Evolutionary conservation across 2,888 invertebrate genomes (phyloP).

Genomic region (Apotomis turbidana): DNA sequence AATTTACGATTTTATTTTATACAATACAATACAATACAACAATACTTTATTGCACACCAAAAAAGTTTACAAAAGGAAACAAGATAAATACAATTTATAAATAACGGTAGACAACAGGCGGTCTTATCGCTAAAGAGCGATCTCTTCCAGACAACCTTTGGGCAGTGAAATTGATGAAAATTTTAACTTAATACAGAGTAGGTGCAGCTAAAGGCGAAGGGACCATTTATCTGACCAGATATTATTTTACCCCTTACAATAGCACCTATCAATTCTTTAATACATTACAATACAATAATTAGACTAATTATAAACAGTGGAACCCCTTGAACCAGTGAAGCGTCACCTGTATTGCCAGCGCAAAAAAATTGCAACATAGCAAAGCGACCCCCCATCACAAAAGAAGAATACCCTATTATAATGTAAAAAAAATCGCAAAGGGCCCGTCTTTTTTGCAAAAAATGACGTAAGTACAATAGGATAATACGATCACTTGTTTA

Average conservation of each 20-base stretch:
- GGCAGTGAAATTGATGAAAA: too few species aligned
- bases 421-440: conserved; percentile 68
- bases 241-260: background rate
- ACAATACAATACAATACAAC: too few species aligned
- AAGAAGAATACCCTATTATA: conserved; percentile 60
- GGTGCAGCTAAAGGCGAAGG: too few species aligned
- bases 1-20: too few species aligned
- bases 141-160: too few species aligned
- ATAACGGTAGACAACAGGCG: too few species aligned
- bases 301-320: conserved; percentile 46
- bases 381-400: conserved; percentile 69
- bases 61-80: too few species aligned
- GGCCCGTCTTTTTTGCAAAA: conserved; percentile 63
- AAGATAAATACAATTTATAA: too few species aligned
- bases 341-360: conserved; percentile 59
- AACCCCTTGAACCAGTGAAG: conserved; percentile 57
- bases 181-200: too few species aligned
- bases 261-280: conserved; percentile 9
- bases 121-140: too few species aligned
- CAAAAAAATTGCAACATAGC: conserved; percentile 67
- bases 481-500: conserved; percentile 42
- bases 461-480: conserved; percentile 63
- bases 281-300: conserved; percentile 32
- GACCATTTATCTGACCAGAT: too few species aligned
- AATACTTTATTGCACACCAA: too few species aligned